Percentiles rank a stretch among this genome's conserved stretches.
These are phyloP conservation scores for Willowsia nigromaculata DNA, from an alignment of 2,888 invertebrate genomes.

Conservation along the genomic window DNA sequence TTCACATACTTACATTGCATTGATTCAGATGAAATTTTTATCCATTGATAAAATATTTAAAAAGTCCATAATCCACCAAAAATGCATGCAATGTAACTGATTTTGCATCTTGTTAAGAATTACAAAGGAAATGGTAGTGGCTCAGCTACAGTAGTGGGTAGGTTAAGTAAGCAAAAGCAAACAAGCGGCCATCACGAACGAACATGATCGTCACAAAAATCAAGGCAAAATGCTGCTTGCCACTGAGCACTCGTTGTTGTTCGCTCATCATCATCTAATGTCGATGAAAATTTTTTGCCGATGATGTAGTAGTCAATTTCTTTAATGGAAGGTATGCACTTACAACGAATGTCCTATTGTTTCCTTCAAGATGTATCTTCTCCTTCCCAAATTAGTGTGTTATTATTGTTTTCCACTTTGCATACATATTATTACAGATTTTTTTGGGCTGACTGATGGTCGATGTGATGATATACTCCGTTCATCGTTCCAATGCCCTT, in stretches of 20 bases:
- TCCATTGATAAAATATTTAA: no score
- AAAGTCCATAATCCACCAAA: conserved; percentile 36
- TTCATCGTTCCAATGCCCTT: not conserved
- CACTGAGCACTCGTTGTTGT: not conserved
- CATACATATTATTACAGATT: conserved; percentile 34
- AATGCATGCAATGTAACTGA: not conserved
- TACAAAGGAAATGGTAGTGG: not conserved
- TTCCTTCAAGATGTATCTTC: not conserved
- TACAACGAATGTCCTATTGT: not conserved
- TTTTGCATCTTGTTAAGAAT: conserved; percentile 12
- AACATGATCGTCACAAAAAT: not conserved
- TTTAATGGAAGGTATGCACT: not conserved
- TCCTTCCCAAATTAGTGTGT: conserved; percentile 9
- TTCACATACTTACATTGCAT: not conserved
- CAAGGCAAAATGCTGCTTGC: not conserved
- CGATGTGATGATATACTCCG: not conserved
- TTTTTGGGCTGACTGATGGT: not conserved
- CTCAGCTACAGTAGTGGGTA: not conserved
- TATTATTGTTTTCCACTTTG: conserved; percentile 7
- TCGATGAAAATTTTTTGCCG: not conserved
- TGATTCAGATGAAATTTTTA: no score
- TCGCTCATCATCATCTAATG: not conserved
- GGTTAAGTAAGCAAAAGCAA: conserved; percentile 20
- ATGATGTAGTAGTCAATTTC: not conserved
- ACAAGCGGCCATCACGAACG: not conserved